These are phyloP conservation scores for Bibio marci DNA, from an alignment of 2,888 invertebrate species.

Conservation along the genomic window DNA sequence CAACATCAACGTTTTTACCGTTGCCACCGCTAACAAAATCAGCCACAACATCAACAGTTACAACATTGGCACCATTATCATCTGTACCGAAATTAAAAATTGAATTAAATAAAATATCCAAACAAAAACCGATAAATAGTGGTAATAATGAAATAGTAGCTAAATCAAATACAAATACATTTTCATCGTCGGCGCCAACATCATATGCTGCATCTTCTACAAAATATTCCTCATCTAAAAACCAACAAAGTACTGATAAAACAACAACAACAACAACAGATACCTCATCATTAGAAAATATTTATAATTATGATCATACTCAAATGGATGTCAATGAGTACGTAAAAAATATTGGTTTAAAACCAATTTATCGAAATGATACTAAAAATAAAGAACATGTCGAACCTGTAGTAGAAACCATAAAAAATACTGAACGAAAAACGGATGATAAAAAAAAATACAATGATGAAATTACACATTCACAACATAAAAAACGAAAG, in stretches of 20 bases:
- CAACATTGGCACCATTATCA: no score
- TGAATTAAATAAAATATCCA: constrained; percentile 22
- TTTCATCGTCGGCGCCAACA: neutral
- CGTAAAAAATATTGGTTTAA: constrained; percentile 26
- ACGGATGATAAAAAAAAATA: constrained; percentile 7
- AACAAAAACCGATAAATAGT: constrained; percentile 17
- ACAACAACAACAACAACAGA: no score
- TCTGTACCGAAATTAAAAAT: constrained; percentile 24
- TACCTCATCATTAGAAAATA: no score
- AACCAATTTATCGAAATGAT: constrained; percentile 21
- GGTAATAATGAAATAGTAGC: constrained; percentile 1
- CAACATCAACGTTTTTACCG: no score
- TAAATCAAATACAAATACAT: constrained; percentile 17
- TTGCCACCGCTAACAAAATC: no score
- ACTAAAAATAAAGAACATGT: constrained; percentile 1
- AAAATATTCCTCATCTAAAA: no score
- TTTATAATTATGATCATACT: constrained; percentile 3
- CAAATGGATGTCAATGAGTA: constrained; percentile 25
- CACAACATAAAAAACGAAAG: constrained; percentile 34
- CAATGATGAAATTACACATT: neutral
- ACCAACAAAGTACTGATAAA: no score
- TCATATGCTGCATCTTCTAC: neutral
- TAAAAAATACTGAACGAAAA: constrained; percentile 18
- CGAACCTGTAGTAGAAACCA: constrained; percentile 15
- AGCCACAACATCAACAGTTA: neutral